Percentiles rank a stretch among this genome's conserved stretches.
phyloP scores from a whole-genome alignment of 2,888 invertebrate genomes.

The Pseudanteris insignis region DNA sequence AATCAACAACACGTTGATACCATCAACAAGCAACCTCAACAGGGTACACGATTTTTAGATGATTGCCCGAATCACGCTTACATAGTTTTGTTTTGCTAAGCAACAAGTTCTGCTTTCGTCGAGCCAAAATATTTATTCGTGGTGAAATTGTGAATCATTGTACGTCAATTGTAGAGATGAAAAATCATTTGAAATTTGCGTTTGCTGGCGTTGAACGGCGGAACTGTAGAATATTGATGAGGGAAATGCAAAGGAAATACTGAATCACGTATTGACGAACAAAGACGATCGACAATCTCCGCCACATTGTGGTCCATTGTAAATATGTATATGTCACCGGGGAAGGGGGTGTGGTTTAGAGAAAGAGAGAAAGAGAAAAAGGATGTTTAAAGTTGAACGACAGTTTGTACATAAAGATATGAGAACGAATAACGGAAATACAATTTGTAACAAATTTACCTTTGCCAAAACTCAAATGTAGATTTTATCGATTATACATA shows the following conservation, averaged over 20 bases:
- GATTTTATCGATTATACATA: conserved; percentile 44
- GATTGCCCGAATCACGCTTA: conserved; percentile 15
- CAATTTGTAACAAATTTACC: conserved; percentile 58
- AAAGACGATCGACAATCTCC: conserved; percentile 56
- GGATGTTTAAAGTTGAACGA: conserved; percentile 55
- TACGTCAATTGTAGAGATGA: not conserved
- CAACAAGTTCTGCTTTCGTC: no score
- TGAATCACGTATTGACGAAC: conserved; percentile 33
- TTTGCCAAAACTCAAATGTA: conserved; percentile 61
- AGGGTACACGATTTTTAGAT: no score
- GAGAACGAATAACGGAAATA: conserved; percentile 48
- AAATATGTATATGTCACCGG: conserved; percentile 59
- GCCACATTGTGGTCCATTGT: conserved; percentile 55
- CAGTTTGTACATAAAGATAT: conserved; percentile 49
- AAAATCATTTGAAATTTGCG: no score
- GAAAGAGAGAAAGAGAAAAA: conserved; percentile 12
- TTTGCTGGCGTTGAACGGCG: no score
- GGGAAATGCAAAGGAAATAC: conserved; percentile 13
- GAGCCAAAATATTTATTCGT: no score
- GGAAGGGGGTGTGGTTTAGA: no score
- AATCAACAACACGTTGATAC: no score
- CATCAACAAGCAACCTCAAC: no score
- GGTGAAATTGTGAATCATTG: not conserved
- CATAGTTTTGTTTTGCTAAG: no score
- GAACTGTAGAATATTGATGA: conserved; percentile 5